These are phyloP conservation scores for Portunus trituberculatus DNA, from an alignment of 1,140 invertebrate genomes.

Conservation along the genomic window DNA sequence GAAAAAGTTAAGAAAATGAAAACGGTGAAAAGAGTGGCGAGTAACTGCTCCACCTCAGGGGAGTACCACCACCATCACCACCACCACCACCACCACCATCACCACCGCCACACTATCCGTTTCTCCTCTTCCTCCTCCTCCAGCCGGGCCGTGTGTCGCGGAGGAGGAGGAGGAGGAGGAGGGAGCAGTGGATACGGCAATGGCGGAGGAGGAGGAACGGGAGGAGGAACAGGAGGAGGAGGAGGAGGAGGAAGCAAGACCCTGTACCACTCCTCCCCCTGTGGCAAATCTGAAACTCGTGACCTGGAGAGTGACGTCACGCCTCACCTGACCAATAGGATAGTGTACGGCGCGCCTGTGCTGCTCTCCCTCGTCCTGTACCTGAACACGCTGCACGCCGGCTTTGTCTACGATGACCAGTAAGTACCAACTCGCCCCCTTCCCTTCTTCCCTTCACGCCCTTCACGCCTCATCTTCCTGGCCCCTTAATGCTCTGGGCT, in stretches of 20 bases:
- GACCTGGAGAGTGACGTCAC: not conserved
- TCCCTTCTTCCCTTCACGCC: not conserved
- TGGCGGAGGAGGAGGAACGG: not conserved
- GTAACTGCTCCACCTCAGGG: slow-evolving; percentile 9
- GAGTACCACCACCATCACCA: slow-evolving; percentile 49
- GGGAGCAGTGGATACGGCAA: not conserved
- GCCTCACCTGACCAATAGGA: slow-evolving; percentile 60
- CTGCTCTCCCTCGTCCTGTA: slow-evolving; percentile 66
- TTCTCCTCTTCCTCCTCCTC: not conserved
- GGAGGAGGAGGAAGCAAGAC: not conserved
- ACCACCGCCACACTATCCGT: slow-evolving; percentile 29
- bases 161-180: slow-evolving; percentile 23
- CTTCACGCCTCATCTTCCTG: not conserved
- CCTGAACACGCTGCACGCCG: slow-evolving; percentile 73
- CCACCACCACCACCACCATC: slow-evolving; percentile 36
- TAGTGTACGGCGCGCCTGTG: slow-evolving; percentile 65
- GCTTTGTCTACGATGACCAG: slow-evolving; percentile 77
- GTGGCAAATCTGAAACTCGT: not conserved
- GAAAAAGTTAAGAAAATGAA: slow-evolving; percentile 47
- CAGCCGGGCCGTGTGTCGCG: not conserved
- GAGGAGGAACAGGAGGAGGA: slow-evolving; percentile 6
- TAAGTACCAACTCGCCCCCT: slow-evolving; percentile 46
- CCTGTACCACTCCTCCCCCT: slow-evolving; percentile 47
- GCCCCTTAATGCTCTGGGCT: too few relatives aligned
- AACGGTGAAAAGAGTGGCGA: slow-evolving; percentile 46